Evolutionary conservation across 2,888 invertebrate genomes (phyloP).

Genomic region (Hymenopus coronatus): DNA sequence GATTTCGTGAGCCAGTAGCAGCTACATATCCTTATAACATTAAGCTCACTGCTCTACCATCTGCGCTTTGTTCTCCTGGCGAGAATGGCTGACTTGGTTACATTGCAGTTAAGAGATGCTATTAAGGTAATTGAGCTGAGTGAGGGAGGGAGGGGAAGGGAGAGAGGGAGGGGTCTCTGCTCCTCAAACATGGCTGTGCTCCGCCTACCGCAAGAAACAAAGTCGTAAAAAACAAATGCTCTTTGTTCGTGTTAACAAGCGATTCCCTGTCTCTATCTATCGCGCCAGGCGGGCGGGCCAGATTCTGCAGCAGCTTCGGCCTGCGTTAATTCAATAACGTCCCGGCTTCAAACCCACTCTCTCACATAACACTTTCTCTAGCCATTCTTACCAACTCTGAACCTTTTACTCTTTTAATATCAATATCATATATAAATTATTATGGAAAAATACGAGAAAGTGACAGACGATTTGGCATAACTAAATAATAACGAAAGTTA

Average conservation of each 20-base stretch:
- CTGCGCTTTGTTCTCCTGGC: slow-evolving; percentile 28
- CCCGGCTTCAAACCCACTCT: no score
- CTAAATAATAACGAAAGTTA: no score
- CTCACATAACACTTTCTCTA: no score
- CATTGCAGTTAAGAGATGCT: slow-evolving; percentile 27
- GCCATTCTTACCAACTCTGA: no score
- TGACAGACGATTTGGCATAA: no score
- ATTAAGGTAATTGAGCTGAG: slow-evolving; percentile 31
- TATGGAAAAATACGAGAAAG: no score
- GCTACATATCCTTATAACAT: slow-evolving; percentile 13
- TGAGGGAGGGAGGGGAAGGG: slow-evolving; percentile 25
- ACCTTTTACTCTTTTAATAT: no score
- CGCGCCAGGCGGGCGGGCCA: no score
- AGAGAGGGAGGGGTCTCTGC: slow-evolving; percentile 8
- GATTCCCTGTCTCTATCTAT: not conserved
- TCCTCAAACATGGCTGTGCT: not conserved
- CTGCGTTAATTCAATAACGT: no score
- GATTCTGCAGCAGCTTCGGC: no score
- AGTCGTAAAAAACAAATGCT: not conserved
- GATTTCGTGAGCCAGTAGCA: not conserved
- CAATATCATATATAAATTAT: no score
- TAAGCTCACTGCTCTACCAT: slow-evolving; percentile 18
- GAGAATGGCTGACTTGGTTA: slow-evolving; percentile 3
- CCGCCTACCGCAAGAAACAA: not conserved
- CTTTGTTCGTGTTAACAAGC: not conserved